Conservation (phyloP, 2,113 vertebrate genomes). For the Nerophis ophidion region DNA sequence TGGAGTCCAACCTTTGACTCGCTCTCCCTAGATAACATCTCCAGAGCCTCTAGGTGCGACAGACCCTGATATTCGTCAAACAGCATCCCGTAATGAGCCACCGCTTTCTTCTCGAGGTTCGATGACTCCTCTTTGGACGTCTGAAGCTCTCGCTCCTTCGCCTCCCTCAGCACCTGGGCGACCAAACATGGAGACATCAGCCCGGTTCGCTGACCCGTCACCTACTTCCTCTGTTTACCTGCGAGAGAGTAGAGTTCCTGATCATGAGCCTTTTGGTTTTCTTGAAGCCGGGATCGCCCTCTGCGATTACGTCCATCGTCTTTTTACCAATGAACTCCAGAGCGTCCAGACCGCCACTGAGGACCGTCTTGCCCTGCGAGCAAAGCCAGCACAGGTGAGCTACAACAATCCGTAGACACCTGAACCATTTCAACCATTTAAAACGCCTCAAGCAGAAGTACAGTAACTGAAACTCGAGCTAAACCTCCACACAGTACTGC, state of each 20-base stretch:
- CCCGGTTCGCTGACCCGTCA: not conserved
- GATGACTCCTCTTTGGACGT: slow-evolving; percentile 66
- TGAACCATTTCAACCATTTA: no score
- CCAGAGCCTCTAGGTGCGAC: slow-evolving; percentile 93
- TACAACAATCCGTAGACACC: no score
- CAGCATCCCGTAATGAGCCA: slow-evolving; percentile 88
- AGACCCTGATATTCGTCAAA: slow-evolving; percentile 97
- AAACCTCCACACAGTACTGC: no score
- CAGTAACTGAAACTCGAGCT: no score
- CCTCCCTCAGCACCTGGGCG: slow-evolving; percentile 86
- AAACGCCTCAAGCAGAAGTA: no score
- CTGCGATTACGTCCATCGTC: slow-evolving; percentile 98
- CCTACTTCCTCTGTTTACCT: slow-evolving; percentile 67
- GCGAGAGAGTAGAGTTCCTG: slow-evolving; percentile 84
- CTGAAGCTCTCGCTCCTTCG: slow-evolving; percentile 85
- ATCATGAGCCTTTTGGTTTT: slow-evolving; percentile 91
- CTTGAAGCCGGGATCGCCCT: slow-evolving; percentile 94
- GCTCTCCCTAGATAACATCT: slow-evolving; percentile 93
- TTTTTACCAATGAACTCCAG: slow-evolving; percentile 98
- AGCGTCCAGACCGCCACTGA: slow-evolving; percentile 89
- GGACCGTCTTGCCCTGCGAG: slow-evolving; percentile 84
- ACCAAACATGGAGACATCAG: not conserved
- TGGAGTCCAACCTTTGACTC: slow-evolving; percentile 83
- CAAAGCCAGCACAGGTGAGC: not conserved
- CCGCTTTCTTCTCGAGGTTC: slow-evolving; percentile 74